These are phyloP conservation scores for Ellobius talpinus DNA, from an alignment of 2,113 vertebrate genomes.

Conservation along the genomic window DNA sequence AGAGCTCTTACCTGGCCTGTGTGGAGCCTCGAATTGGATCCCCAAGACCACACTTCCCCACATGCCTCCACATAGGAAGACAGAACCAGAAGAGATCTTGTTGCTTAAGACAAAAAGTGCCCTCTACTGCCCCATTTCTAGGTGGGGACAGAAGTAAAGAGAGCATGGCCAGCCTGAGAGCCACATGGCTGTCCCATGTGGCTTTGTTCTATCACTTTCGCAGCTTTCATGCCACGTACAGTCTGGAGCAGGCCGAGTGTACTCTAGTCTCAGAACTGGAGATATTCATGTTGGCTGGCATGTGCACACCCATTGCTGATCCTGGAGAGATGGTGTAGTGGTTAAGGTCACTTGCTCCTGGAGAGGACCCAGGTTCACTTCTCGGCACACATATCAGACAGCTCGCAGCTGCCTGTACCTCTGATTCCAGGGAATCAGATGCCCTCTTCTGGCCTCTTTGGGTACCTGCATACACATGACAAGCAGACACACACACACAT, in stretches of 20 bases:
- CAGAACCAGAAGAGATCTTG: neutral
- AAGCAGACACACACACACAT: no score
- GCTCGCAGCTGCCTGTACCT: neutral
- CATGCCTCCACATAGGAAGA: neutral
- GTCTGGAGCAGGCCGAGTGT: neutral
- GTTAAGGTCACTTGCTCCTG: neutral
- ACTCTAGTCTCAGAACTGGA: neutral
- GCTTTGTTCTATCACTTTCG: neutral
- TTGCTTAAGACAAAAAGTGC: neutral
- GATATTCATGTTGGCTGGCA: accelerated
- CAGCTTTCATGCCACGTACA: neutral
- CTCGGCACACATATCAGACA: neutral
- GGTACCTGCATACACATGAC: neutral
- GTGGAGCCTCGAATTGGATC: neutral
- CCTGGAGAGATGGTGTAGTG: neutral
- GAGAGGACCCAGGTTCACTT: neutral
- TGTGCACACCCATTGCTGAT: neutral
- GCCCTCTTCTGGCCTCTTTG: neutral
- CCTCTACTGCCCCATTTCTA: neutral
- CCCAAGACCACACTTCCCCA: neutral
- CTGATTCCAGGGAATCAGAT: neutral
- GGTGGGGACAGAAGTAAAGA: neutral
- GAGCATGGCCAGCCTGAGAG: neutral
- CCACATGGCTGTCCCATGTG: neutral
- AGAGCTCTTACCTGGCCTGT: neutral